Percentiles rank a stretch among this genome's conserved stretches.
Evolutionary conservation across 2,113 vertebrate species (phyloP).

Genomic region (Smithornis capensis): DNA sequence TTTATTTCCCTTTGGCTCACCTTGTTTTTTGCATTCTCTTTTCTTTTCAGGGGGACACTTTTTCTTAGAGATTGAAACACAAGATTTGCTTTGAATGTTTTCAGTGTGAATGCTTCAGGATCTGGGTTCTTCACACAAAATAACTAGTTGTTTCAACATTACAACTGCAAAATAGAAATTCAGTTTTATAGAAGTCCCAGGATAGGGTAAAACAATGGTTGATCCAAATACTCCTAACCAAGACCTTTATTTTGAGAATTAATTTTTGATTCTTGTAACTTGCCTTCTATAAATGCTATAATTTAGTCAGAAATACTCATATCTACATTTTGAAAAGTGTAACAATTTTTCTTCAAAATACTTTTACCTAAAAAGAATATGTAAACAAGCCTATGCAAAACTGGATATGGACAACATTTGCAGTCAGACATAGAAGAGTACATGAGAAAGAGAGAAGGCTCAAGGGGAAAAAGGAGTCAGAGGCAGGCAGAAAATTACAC

Average conservation of each 20-base stretch:
- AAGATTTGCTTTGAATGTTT: no score
- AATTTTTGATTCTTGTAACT: neutral
- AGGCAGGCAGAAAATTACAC: neutral
- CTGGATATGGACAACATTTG: neutral
- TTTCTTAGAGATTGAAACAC: no score
- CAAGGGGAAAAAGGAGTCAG: neutral
- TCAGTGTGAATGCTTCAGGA: no score
- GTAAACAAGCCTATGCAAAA: neutral
- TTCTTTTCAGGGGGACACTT: no score
- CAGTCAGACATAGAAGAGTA: neutral
- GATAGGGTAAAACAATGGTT: neutral
- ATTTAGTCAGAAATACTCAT: neutral
- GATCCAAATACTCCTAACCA: neutral
- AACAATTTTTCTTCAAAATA: neutral
- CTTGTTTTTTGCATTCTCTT: no score
- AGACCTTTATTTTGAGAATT: neutral
- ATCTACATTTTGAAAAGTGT: neutral
- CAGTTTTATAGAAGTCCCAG: neutral
- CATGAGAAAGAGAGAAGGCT: neutral
- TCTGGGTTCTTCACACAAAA: no score
- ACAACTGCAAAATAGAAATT: no score
- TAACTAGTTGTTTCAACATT: no score
- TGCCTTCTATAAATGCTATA: neutral
- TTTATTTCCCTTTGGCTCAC: no score
- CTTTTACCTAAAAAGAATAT: neutral